Base-by-base conservation (phyloP, 1,140 invertebrate species). In the Druon quercuslanigerum region DNA sequence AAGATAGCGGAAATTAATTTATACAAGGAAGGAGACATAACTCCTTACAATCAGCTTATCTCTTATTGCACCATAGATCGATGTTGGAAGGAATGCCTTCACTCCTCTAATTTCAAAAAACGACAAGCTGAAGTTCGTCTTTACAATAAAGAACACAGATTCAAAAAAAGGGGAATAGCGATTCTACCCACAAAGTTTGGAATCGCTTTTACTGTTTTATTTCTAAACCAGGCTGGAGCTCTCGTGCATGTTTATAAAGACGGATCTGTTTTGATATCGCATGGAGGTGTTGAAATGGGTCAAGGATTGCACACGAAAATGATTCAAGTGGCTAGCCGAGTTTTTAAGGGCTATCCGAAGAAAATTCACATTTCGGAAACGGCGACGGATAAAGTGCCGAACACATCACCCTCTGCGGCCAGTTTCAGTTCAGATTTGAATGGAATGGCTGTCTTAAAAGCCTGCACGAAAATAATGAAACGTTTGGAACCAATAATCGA, bases 271-370 rank as follows among this genome's bases (percentile, higher is more conserved):
- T 92, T 99, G 3, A 84, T 99, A n/a, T 94, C 94, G 40, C 97
- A 99, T 88, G 97, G 96, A 56, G 98, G 98, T 17, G 96, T 95
- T 17, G 98, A 99, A 93, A 99, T 99, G 96, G 98, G 98, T 0
- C 98, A 99, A 92, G 98, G 98, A 2, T 90, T 99, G 0, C 96
- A 99, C 85, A 99, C 97, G 0, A 99, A 99, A 92, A 97, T 98
- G 95, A 95, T 98, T 76, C 97, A 98, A 93, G 94, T 95, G 50
- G 95, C 96, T 0, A 95, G 95, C 66, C 92, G 95, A 80, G 93
- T 93, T 4, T 91, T 99, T 3, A 94, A 93, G 51, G 94, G 98
- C 19, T 93, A 96, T 40, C 87, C 93, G 12, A 93, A 95, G 0
- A 94, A 95, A 85, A 97, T 99, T 84, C 95, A 98, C 86, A 97